phyloP scores from a whole-genome alignment of 2,113 vertebrate genomes.

The Tetraodon nigroviridis region DNA sequence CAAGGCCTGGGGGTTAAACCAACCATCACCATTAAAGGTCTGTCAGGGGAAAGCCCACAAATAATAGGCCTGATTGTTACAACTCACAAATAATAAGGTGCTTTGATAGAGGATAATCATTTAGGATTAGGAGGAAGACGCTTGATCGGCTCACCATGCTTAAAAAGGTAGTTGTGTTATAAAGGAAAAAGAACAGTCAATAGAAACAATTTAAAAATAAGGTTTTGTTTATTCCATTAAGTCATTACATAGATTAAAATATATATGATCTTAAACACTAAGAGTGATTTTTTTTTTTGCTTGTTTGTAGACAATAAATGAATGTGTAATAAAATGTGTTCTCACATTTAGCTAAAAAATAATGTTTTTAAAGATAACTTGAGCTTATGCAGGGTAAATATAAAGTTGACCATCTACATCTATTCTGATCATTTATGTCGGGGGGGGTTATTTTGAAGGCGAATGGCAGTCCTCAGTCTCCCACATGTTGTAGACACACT shows the following conservation, averaged over 20 bases:
- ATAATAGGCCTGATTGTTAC: constrained; percentile 79
- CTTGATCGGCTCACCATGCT: constrained; percentile 35
- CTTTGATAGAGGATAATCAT: constrained; percentile 75
- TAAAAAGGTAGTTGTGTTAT: constrained; percentile 8
- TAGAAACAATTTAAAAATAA: constrained; percentile 6
- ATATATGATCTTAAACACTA: neutral
- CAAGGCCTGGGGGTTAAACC: constrained; percentile 74
- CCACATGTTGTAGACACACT: constrained; percentile 6
- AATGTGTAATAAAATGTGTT: neutral
- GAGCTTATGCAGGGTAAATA: neutral
- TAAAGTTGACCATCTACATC: neutral
- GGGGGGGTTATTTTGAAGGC: neutral
- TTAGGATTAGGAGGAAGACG: constrained; percentile 63
- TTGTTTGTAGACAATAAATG: neutral
- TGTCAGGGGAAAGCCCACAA: constrained; percentile 75
- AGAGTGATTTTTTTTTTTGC: neutral
- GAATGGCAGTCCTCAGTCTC: constrained; percentile 2
- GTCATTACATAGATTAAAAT: neutral
- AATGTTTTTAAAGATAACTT: neutral
- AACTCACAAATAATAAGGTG: constrained; percentile 76
- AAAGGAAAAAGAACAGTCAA: constrained; percentile 14
- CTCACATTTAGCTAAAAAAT: neutral
- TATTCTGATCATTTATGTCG: neutral
- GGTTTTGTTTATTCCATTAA: neutral
- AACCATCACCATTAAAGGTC: constrained; percentile 74